A percentile compares a stretch with the other conserved stretches of the same genome.
Evolutionary conservation across 2,888 invertebrate species (phyloP).

Genomic region (Papilio gigon): DNA sequence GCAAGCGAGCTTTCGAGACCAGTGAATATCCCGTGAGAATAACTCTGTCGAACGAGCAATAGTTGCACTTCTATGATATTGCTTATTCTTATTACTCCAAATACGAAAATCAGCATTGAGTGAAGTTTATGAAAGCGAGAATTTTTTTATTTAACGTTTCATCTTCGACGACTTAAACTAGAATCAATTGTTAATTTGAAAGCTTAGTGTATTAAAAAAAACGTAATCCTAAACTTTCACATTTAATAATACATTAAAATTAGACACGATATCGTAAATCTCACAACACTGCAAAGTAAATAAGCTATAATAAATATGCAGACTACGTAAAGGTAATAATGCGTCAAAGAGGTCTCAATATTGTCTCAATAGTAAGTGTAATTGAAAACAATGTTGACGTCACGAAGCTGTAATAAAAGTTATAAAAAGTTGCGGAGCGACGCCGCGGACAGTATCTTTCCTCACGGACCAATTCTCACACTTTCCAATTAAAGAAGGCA

Average conservation of each 20-base stretch:
- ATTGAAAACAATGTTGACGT: conserved; percentile 13
- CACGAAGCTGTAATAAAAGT: conserved; percentile 32
- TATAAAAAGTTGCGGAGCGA: conserved; percentile 51
- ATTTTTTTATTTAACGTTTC: background rate
- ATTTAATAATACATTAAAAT: too few species aligned
- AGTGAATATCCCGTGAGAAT: conserved; percentile 32
- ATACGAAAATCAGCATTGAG: background rate
- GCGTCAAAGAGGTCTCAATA: too few species aligned
- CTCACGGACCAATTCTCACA: conserved; percentile 64
- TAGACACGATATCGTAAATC: background rate
- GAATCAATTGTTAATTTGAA: background rate
- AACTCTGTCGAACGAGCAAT: conserved; percentile 22
- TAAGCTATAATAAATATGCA: too few species aligned
- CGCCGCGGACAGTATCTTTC: conserved; percentile 59
- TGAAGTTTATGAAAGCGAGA: background rate
- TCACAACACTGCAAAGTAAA: background rate
- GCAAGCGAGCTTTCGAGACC: conserved; percentile 22
- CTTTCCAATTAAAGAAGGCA: conserved; percentile 67
- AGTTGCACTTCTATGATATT: conserved; percentile 27
- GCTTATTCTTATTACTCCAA: conserved; percentile 2
- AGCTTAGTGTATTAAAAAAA: background rate
- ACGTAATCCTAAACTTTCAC: too few species aligned
- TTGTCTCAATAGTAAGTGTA: background rate
- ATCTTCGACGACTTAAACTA: background rate
- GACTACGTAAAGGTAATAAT: background rate